A percentile compares a stretch with the other conserved stretches of the same genome.
Conservation (phyloP, 2,113 vertebrate species). For the Sclerurus mexicanus region DNA sequence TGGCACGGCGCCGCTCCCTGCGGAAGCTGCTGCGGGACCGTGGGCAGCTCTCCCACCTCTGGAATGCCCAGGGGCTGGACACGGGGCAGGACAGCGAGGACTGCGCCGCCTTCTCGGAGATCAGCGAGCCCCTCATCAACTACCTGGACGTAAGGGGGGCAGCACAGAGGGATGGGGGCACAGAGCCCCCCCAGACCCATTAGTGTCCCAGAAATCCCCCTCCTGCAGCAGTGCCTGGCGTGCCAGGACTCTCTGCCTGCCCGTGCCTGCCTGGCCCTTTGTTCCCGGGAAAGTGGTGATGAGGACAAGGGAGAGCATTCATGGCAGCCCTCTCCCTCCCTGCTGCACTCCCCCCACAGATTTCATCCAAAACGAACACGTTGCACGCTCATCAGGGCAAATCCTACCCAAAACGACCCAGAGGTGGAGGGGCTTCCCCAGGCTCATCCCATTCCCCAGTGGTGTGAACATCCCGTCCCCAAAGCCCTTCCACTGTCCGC, state of each 20-base stretch:
- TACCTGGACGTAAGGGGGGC: slow-evolving; percentile 75
- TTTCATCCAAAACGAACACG: background rate
- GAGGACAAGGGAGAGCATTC: background rate
- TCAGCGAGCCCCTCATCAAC: slow-evolving; percentile 76
- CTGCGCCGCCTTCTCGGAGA: slow-evolving; percentile 1
- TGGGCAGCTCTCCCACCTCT: slow-evolving; percentile 69
- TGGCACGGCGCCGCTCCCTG: slow-evolving; percentile 64
- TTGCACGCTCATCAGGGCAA: accelerated
- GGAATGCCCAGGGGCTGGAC: slow-evolving; percentile 60
- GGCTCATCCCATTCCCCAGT: background rate
- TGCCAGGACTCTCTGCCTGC: background rate
- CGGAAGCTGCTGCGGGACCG: slow-evolving; percentile 63
- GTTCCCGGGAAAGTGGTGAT: background rate
- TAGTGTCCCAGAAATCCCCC: accelerated
- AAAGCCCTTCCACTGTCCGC: background rate
- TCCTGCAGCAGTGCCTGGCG: background rate
- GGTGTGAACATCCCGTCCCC: background rate
- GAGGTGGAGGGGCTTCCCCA: background rate
- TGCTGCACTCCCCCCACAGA: accelerated
- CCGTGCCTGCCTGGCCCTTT: background rate
- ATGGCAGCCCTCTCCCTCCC: background rate
- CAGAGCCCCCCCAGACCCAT: background rate
- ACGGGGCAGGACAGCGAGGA: slow-evolving; percentile 49
- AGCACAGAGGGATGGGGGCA: background rate
- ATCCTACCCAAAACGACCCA: no score